A percentile compares a stretch with the other conserved stretches of the same genome.
These are phyloP conservation scores for Heterotilapia buettikoferi DNA, from an alignment of 2,113 vertebrate genomes.

Conservation along the genomic window DNA sequence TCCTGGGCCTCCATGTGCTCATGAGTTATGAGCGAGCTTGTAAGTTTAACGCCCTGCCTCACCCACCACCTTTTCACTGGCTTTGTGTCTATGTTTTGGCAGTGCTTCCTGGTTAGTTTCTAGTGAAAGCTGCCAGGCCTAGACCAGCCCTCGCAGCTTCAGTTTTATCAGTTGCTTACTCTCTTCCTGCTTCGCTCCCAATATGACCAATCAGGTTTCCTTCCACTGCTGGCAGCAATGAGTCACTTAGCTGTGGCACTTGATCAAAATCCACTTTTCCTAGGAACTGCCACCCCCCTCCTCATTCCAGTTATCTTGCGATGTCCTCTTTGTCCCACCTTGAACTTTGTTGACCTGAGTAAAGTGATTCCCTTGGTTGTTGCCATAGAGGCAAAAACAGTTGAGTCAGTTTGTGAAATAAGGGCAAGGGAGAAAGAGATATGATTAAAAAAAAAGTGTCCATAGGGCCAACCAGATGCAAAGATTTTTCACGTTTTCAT, in stretches of 20 bases:
- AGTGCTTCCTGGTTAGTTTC: conserved; percentile 62
- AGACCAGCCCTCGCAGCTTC: conserved; percentile 38
- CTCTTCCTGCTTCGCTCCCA: conserved; percentile 69
- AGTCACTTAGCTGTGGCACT: conserved; percentile 57
- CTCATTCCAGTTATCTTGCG: conserved; percentile 54
- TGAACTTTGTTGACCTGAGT: conserved; percentile 46
- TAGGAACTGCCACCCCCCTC: conserved; percentile 40
- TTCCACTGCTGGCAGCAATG: conserved; percentile 57
- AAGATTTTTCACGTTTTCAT: background rate
- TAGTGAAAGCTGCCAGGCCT: conserved; percentile 43
- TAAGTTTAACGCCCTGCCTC: conserved; percentile 54
- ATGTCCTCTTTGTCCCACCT: conserved; percentile 59
- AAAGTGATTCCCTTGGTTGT: conserved; percentile 18
- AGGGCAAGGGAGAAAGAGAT: background rate
- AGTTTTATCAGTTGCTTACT: conserved; percentile 71
- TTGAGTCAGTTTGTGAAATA: background rate
- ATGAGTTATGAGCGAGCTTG: conserved; percentile 40
- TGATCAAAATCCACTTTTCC: conserved; percentile 60
- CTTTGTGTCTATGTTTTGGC: conserved; percentile 54
- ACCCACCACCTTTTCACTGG: conserved; percentile 64
- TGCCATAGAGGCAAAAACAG: background rate
- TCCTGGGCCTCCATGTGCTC: conserved; percentile 25
- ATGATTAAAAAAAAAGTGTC: background rate
- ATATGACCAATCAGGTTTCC: conserved; percentile 67
- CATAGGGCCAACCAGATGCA: background rate